phyloP scores from a whole-genome alignment of 2,113 vertebrate species.

The Callospermophilus lateralis region DNA sequence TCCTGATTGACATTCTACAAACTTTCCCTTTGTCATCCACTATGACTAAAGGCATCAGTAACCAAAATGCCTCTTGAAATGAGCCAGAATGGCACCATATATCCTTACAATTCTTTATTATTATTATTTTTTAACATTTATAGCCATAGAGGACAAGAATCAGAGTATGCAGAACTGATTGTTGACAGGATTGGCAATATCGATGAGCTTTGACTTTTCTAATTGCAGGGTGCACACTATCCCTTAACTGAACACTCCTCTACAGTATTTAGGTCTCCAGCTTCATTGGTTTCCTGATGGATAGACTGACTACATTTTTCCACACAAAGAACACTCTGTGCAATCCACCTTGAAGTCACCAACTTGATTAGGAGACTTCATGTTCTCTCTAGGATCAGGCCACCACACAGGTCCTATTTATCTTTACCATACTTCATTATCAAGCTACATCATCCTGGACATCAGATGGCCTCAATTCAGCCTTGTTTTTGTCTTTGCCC shows the following conservation, averaged over 20 bases:
- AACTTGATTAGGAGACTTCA: neutral
- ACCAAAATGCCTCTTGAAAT: conserved; percentile 50
- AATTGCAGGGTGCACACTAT: neutral
- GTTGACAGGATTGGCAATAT: neutral
- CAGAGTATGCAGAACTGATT: neutral
- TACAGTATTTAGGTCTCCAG: neutral
- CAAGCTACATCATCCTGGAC: neutral
- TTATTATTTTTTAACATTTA: neutral
- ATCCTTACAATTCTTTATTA: neutral
- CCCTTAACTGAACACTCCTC: neutral
- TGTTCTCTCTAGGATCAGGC: neutral
- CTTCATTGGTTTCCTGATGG: neutral
- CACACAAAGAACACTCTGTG: neutral
- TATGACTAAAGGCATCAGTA: neutral
- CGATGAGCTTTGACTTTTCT: neutral
- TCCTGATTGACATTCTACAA: neutral
- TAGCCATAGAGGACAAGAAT: neutral
- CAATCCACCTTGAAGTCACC: neutral
- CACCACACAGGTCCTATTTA: neutral
- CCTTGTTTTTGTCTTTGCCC: neutral
- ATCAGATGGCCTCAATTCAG: neutral
- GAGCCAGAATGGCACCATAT: neutral
- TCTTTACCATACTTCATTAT: neutral
- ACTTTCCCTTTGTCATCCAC: neutral
- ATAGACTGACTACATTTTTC: neutral